phyloP scores from a whole-genome alignment of 2,797 vertebrate genomes.

The Delichon dasypus region DNA sequence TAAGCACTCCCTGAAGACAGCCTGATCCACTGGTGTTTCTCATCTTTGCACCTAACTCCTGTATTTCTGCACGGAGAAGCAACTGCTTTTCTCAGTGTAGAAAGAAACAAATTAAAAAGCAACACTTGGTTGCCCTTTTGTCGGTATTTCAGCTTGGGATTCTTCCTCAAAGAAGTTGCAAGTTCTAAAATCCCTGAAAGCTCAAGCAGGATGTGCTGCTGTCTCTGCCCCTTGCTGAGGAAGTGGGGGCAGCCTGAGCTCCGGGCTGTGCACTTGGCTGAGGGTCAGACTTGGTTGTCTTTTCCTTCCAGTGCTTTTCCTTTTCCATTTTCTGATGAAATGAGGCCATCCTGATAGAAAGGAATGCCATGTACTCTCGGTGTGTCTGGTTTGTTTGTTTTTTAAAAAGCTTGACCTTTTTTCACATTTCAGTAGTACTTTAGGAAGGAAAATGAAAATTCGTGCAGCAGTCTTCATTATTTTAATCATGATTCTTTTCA shows the following conservation, averaged over 20 bases:
- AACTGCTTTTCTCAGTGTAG: not conserved
- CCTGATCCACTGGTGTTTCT: not conserved
- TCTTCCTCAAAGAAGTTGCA: not conserved
- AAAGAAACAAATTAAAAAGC: not conserved
- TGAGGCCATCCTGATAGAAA: not conserved
- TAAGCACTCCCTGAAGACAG: not conserved
- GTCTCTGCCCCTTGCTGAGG: not conserved
- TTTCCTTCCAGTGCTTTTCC: not conserved
- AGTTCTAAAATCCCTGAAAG: not conserved
- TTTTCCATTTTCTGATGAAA: not conserved
- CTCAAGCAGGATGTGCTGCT: not conserved
- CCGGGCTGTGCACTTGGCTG: rapidly evolving
- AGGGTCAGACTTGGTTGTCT: not conserved
- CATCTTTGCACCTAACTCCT: not conserved
- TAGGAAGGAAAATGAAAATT: not conserved
- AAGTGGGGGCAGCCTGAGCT: not conserved
- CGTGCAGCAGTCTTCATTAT: not conserved
- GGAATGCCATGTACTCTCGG: not conserved
- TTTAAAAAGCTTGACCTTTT: not conserved
- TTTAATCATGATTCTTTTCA: not conserved
- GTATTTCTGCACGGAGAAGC: not conserved
- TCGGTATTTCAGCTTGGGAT: not conserved
- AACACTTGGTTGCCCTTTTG: not conserved
- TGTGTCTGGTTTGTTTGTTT: not conserved
- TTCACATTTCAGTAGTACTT: not conserved